A percentile compares a stretch with the other conserved stretches of the same genome.
phyloP scores from a whole-genome alignment of 2,113 vertebrate genomes.

The Talpa occidentalis region DNA sequence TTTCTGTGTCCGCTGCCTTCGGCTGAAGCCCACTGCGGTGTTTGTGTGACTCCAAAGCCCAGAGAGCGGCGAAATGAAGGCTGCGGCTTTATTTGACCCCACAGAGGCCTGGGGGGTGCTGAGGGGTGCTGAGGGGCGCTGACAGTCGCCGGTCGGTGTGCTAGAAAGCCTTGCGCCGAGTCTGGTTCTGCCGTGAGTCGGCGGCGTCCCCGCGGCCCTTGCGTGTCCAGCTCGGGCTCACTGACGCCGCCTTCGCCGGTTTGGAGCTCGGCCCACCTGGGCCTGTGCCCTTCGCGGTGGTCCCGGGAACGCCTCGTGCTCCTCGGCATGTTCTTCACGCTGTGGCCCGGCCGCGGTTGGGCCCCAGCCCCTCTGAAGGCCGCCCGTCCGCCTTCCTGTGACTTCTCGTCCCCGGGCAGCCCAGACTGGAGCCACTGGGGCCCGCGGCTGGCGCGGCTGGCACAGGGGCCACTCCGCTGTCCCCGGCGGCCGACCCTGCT shows the following conservation, averaged over 20 bases:
- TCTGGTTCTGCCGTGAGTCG: background rate
- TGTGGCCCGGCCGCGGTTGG: background rate
- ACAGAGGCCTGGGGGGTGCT: background rate
- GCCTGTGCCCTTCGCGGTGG: background rate
- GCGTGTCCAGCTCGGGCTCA: background rate
- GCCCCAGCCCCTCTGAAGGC: background rate
- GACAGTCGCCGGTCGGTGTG: conserved; percentile 19
- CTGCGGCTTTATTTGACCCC: background rate
- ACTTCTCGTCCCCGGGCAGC: background rate
- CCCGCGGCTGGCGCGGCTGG: too few relatives aligned
- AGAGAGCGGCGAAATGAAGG: conserved; percentile 39
- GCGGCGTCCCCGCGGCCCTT: conserved; percentile 10
- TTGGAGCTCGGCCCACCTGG: conserved; percentile 6
- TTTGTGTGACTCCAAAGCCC: conserved; percentile 45
- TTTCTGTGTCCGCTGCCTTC: conserved; percentile 82
- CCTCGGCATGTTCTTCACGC: background rate
- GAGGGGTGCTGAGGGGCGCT: background rate
- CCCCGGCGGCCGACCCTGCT: too few relatives aligned
- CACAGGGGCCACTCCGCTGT: background rate
- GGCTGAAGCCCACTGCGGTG: conserved; percentile 43
- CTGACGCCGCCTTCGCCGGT: background rate
- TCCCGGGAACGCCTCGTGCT: background rate
- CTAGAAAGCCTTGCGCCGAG: background rate
- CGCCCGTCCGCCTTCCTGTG: background rate
- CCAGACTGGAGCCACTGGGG: background rate